Base-by-base conservation (phyloP, 2,113 vertebrate genomes). In the Phrynocephalus versicolor region DNA sequence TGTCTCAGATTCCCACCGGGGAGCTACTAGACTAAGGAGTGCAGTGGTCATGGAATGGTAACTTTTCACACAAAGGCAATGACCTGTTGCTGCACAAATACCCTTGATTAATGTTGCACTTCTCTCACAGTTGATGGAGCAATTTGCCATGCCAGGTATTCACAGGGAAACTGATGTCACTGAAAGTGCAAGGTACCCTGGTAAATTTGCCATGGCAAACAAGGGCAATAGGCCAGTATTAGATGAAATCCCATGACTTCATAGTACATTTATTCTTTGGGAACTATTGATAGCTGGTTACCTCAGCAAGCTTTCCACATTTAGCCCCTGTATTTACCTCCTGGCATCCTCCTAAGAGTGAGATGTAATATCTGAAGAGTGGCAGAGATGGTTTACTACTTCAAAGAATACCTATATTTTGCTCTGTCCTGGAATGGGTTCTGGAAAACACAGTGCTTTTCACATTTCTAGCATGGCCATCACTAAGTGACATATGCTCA, bases 31-130 rank as follows among this genome's bases (percentile, higher is more conserved):
- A 23, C 86, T 92, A 90, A 93, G 88, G 87, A 87, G 88, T 92
- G 91, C 94, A 92, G 94, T 90, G 89, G 64, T 88, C 92, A 88
- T 88, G 82, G 87, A 93, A 92, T 51, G 90, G 92, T 77, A 90
- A 90, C 89, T 90, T 94, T 92, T 94, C 92, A 92, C 88, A 92
- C 88, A 89, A 87, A 93, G 93, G 88, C 89, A 77, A 86, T 86
- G 88, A 88, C 93, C 92, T 92, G 89, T 89, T 94, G 93, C 90
- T 87, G 91, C 88, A 90, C 88, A 91, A 86, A 87, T 82, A 85
- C 72, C 89, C 89, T 89, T 91, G 89, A 92, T 94, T 94, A 92
- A 93, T 93, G 89, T 92, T 33, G 58, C 65, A 87, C 79, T 51
- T 51, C 45, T 65, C 60, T 39, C 2, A 15, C 18, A 45, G 41